phyloP scores from a whole-genome alignment of 2,888 invertebrate species.

The Odontomyia ornata region DNA sequence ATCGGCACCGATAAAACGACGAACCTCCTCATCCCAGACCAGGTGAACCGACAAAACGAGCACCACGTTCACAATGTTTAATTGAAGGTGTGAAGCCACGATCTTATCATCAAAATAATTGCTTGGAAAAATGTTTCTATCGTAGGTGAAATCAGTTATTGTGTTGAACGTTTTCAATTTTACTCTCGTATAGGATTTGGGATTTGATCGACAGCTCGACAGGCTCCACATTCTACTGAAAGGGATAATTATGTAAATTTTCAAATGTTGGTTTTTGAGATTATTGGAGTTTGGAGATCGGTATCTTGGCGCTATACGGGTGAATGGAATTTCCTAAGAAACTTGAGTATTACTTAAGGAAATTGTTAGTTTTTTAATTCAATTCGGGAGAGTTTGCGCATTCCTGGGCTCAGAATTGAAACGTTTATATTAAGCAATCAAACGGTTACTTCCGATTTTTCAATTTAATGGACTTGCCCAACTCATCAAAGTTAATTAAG shows the following conservation, averaged over 20 bases:
- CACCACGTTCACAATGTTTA: slow-evolving; percentile 18
- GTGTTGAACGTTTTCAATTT: slow-evolving; percentile 10
- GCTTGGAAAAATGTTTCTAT: slow-evolving; percentile 40
- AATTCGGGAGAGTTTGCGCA: background rate
- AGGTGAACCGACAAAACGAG: background rate
- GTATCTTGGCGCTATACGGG: background rate
- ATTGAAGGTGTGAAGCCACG: slow-evolving; percentile 43
- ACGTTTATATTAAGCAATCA: background rate
- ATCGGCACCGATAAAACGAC: background rate
- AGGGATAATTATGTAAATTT: slow-evolving; percentile 42
- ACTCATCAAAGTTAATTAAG: too few species aligned
- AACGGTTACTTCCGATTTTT: slow-evolving; percentile 12
- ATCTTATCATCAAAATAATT: slow-evolving; percentile 39
- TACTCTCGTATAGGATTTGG: background rate
- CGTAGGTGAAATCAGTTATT: slow-evolving; percentile 3
- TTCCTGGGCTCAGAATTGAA: background rate
- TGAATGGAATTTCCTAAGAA: background rate
- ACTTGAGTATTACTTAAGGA: background rate
- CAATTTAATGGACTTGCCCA: too few species aligned
- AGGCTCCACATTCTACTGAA: background rate
- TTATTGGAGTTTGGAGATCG: background rate
- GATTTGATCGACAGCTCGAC: slow-evolving; percentile 12
- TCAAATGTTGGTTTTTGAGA: background rate
- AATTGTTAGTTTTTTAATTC: background rate
- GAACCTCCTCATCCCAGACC: too few species aligned